These are phyloP conservation scores for Harpegnathos saltator DNA, from an alignment of 1,140 invertebrate species.

Conservation along the genomic window DNA sequence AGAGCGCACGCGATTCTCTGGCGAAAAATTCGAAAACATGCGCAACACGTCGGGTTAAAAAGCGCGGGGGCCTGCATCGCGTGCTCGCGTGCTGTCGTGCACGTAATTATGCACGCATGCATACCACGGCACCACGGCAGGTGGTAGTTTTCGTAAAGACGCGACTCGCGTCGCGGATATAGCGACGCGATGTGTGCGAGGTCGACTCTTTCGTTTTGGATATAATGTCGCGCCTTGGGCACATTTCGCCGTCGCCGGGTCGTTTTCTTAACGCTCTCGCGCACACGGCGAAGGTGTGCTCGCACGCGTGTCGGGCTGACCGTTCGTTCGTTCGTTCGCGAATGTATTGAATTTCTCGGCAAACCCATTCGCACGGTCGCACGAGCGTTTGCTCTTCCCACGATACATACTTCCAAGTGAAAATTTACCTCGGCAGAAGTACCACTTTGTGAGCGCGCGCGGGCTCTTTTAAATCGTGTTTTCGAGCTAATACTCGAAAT, in stretches of 20 bases:
- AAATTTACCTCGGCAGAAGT: not conserved
- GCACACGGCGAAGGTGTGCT: not conserved
- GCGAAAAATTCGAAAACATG: not conserved
- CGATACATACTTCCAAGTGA: not conserved
- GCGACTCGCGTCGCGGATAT: not conserved
- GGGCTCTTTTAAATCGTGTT: not conserved
- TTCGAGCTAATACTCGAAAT: not conserved
- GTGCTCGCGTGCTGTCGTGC: not conserved
- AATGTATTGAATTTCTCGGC: slow-evolving; percentile 9
- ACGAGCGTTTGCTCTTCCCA: not conserved
- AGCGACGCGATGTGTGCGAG: not conserved
- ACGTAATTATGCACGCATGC: not conserved
- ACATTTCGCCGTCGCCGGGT: not conserved
- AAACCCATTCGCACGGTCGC: not conserved
- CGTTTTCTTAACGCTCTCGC: slow-evolving; percentile 2
- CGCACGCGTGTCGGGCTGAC: slow-evolving; percentile 1
- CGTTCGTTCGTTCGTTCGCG: slow-evolving; percentile 29
- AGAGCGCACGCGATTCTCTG: not conserved
- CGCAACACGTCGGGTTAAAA: not conserved
- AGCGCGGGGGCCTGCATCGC: no score
- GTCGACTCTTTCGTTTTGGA: slow-evolving; percentile 5
- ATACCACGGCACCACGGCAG: not conserved
- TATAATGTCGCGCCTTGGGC: slow-evolving; percentile 26
- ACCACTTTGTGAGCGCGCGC: no score
- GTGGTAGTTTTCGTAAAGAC: slow-evolving; percentile 17